phyloP scores from a whole-genome alignment of 92 coral and sea anemone species.

The Meandrina meandrites region DNA sequence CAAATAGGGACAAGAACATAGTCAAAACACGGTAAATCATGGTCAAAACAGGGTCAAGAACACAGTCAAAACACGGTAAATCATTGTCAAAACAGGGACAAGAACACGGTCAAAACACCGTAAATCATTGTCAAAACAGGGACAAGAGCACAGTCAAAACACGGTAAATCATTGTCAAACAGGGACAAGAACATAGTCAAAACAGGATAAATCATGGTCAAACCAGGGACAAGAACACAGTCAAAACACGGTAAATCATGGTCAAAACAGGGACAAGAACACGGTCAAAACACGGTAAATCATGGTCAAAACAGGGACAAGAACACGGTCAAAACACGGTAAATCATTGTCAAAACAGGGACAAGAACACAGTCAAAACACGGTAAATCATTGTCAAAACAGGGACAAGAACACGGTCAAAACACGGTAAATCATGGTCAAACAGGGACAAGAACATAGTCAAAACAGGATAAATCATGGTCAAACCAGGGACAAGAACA shows the following conservation, averaged over 20 bases:
- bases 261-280: neutral
- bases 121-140: neutral
- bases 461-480: no score
- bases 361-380: no score
- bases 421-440: no score
- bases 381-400: no score
- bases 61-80: neutral
- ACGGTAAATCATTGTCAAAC: neutral
- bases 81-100: neutral
- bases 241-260: neutral
- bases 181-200: neutral
- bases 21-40: no score
- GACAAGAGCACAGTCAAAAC: neutral
- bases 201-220: neutral
- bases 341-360: no score
- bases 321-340: no score
- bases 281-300: neutral
- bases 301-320: no score
- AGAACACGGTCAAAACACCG: neutral
- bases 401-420: no score
- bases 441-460: no score
- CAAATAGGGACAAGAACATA: neutral
- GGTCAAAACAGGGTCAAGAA: neutral
- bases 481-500: neutral
- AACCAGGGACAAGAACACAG: neutral